A percentile compares a stretch with the other conserved stretches of the same genome.
Evolutionary conservation across 2,113 vertebrate genomes (phyloP).

Genomic region (Cephalopholis sonnerati): DNA sequence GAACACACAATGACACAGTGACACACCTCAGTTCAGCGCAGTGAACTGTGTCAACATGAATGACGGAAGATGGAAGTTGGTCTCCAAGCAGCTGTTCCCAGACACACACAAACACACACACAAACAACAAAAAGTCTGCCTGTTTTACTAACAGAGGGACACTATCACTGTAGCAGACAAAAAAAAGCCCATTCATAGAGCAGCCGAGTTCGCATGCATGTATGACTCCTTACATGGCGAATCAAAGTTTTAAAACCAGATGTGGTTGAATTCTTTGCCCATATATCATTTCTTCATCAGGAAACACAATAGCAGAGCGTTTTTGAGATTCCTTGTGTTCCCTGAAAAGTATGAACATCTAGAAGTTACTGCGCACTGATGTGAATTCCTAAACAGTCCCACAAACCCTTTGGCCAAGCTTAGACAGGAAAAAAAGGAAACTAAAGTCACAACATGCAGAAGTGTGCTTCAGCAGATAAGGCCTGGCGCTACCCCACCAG

Average conservation of each 20-base stretch:
- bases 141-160: constrained; percentile 27
- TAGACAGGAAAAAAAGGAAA: constrained; percentile 53
- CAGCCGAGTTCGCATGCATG: constrained; percentile 33
- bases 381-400: constrained; percentile 39
- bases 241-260: constrained; percentile 31
- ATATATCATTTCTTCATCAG: constrained; percentile 1
- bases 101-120: constrained; percentile 39
- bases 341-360: constrained; percentile 35
- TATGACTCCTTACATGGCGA: constrained; percentile 27
- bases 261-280: neutral
- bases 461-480: constrained; percentile 57
- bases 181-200: constrained; percentile 19
- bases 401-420: constrained; percentile 23
- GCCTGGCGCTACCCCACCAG: constrained; percentile 16
- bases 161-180: constrained; percentile 2
- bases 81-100: constrained; percentile 29
- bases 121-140: constrained; percentile 19
- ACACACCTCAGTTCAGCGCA: neutral
- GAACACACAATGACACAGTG: constrained; percentile 7
- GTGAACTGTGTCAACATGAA: neutral
- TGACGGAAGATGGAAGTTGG: neutral
- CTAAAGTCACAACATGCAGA: constrained; percentile 39
- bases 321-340: constrained; percentile 14
- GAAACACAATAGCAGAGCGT: constrained; percentile 3
- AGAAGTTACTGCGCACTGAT: constrained; percentile 15